Base-by-base conservation (phyloP, 2,888 invertebrate species). In the Crossocerus cetratus region DNA sequence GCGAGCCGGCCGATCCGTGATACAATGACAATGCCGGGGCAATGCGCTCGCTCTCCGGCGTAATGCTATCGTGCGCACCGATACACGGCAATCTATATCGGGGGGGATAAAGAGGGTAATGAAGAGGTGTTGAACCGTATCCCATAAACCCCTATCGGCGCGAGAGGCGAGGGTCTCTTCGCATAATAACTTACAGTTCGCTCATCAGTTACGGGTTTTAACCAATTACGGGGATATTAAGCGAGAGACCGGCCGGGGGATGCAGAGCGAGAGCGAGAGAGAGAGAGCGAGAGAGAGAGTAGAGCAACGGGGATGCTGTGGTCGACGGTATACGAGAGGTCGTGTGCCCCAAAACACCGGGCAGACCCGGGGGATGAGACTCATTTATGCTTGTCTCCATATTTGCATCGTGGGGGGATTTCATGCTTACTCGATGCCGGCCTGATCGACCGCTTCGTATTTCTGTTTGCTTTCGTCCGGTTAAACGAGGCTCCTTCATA, bases 181-280 rank as follows among this genome's bases (percentile, higher is more conserved):
- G 81, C 85, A 88, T 88, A 88, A 88, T 89, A 87, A 88, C 86
- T 88, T 86, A 84, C 84, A 86, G 88, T 84, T 87, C 87, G 83
- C 86, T 89, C 87, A 87, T 89, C 88, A 86, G 86, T 89, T 86
- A 90, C 89, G 89, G 89, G 89, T 89, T 88, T 90, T 90, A 90
- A 87, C 86, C 89, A 89, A 89, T 90, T 87, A 88, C 83, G 82
- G 74, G 81, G 81, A 87, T 87, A 87, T 87, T 86, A 86, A 83
- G 80, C 72, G 83, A 72, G 72, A 69, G 68, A 71, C 66, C 61
- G 60, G 54, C 54, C 32, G 32, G 58, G 69, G 76, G 61, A 65
- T 58, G 45, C n/a, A n/a, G 23, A 23, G 60, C 13, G 32, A 65
- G 54, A 69, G 58, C 56, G 49, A 55, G 45, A 20, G 58, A 20